Base-by-base conservation (phyloP, 2,888 invertebrate genomes). In the Synanthedon formicaeformis region DNA sequence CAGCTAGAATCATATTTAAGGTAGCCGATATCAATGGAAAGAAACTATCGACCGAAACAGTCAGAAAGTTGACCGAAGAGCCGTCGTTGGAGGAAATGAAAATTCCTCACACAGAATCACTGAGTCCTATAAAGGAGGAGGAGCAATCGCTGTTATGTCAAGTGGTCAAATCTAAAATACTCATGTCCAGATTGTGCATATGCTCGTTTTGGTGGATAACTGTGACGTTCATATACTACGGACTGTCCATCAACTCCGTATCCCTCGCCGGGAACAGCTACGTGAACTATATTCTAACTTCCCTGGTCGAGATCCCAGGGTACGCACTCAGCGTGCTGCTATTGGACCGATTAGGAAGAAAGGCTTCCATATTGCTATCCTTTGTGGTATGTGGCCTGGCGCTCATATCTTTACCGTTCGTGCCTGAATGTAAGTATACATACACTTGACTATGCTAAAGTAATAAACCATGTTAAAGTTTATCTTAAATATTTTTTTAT, bases 171-270 rank as follows among this genome's bases (percentile, higher is more conserved):
- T 90, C 91, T 0, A 81, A 73, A 49, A 83, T 83, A 16, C 67
- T 92, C 12, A 69, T 91, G 56, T 64, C 83, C 0, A 81, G 92
- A 41, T 66, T 90, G 50, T 60, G 88, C 1, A 91, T 91, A 52
- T 93, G 93, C 59, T 92, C 92, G n/a, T 90, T 93, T 61, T 94
- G 93, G 83, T 94, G 94, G 94, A 90, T 94, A 13, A 92, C 94
- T 0, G 91, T 92, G 63, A 92, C 93, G 0, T 91, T 95, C 58
- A 91, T 94, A 16, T 95, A 94, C 73, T 95, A 94, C 65, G 95
- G 95, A 0, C 77, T 95, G 45, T 93, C 93, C 0, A 87, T 95
- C 53, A 94, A 93, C 75, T 91, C 94, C 0, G 93, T 94, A 2
- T 89, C 92, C 0, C 77, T 95, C 51, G 91, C 90, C 14, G 94